These are phyloP conservation scores for Koerneria pararmatus DNA, from an alignment of 2,888 invertebrate genomes.

Conservation along the genomic window DNA sequence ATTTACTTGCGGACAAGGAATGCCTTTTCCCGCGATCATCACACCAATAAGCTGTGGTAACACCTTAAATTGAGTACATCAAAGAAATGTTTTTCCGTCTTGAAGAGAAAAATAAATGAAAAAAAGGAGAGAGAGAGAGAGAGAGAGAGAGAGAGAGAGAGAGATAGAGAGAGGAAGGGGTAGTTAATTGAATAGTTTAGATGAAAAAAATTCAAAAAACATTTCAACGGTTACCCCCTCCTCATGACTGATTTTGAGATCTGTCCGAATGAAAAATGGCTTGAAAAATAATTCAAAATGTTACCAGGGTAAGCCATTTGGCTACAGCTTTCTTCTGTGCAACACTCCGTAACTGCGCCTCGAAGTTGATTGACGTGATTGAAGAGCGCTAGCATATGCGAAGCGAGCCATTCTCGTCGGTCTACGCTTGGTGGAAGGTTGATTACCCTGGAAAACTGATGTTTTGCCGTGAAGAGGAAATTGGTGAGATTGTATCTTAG, in stretches of 20 bases:
- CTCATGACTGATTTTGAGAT: too few species aligned
- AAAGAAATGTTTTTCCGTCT: background rate
- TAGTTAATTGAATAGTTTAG: too few species aligned
- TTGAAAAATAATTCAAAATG: background rate
- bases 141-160: too few species aligned
- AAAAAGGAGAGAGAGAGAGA: background rate
- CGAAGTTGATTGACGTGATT: constrained; percentile 19
- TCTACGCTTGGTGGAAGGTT: constrained; percentile 16
- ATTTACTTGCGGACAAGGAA: constrained; percentile 19
- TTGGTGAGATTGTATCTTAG: too few species aligned
- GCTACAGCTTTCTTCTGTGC: constrained; percentile 14
- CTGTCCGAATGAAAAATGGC: too few species aligned
- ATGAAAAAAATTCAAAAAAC: too few species aligned
- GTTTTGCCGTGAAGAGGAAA: too few species aligned
- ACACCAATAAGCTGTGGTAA: constrained; percentile 13
- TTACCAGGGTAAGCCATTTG: constrained; percentile 17
- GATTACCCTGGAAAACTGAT: constrained; percentile 19
- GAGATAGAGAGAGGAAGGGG: too few species aligned
- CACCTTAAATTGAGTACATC: background rate
- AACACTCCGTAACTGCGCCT: constrained; percentile 20
- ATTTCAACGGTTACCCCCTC: too few species aligned
- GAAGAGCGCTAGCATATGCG: constrained; percentile 19
- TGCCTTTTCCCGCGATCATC: constrained; percentile 23
- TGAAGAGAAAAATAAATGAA: background rate
- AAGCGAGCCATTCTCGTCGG: constrained; percentile 19